Evolutionary conservation across 2,113 vertebrate species (phyloP).

Genomic region (Verasper variegatus): DNA sequence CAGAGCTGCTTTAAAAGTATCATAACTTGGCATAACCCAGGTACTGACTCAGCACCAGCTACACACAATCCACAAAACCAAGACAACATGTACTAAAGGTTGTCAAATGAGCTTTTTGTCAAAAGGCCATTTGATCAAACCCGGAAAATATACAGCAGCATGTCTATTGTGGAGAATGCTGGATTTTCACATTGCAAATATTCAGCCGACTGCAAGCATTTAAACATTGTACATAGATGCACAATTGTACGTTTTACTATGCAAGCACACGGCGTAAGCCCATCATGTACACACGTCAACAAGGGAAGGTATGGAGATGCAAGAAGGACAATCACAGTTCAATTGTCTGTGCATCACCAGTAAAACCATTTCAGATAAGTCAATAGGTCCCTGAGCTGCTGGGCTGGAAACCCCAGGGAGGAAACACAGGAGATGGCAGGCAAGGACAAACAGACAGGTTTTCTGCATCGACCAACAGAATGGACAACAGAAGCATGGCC

Average conservation of each 20-base stretch:
- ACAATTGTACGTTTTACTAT: not conserved
- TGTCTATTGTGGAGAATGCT: slow-evolving; percentile 69
- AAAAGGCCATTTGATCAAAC: slow-evolving; percentile 72
- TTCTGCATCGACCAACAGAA: slow-evolving; percentile 54
- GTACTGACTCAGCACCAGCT: slow-evolving; percentile 45
- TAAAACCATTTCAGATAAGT: slow-evolving; percentile 35
- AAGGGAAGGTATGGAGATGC: slow-evolving; percentile 45
- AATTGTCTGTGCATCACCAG: slow-evolving; percentile 5
- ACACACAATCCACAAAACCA: slow-evolving; percentile 60
- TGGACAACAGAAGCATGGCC: slow-evolving; percentile 51
- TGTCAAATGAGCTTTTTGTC: slow-evolving; percentile 66
- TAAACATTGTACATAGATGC: slow-evolving; percentile 22
- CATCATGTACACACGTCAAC: slow-evolving; percentile 58
- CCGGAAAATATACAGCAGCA: slow-evolving; percentile 53
- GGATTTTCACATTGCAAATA: slow-evolving; percentile 64
- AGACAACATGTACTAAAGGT: slow-evolving; percentile 51
- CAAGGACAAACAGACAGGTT: slow-evolving; percentile 61
- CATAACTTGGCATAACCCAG: slow-evolving; percentile 34
- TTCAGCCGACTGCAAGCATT: slow-evolving; percentile 62
- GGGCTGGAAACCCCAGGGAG: slow-evolving; percentile 29
- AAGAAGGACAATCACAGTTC: slow-evolving; percentile 31
- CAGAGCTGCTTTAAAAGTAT: slow-evolving; percentile 37
- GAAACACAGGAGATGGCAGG: slow-evolving; percentile 65
- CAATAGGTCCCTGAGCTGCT: slow-evolving; percentile 38
- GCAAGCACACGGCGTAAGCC: slow-evolving; percentile 55